phyloP scores from a whole-genome alignment of 2,888 invertebrate genomes.

The Lottia scabra region DNA sequence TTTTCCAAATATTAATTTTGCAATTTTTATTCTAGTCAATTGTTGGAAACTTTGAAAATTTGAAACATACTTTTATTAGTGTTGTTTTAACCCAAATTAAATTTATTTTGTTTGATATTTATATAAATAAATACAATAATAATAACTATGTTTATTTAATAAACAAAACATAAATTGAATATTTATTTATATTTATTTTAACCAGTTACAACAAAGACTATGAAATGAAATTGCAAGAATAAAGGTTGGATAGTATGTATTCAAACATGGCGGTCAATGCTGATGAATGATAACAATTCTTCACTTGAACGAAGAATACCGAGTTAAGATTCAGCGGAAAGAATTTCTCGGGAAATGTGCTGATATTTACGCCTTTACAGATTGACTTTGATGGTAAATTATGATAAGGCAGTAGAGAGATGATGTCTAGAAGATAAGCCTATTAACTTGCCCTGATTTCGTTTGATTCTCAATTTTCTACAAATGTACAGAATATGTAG shows the following conservation, averaged over 20 bases:
- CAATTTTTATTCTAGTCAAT: no score
- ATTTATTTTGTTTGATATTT: background rate
- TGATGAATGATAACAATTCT: no score
- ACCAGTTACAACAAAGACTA: no score
- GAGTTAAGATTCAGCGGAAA: no score
- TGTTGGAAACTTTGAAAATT: no score
- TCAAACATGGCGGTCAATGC: background rate
- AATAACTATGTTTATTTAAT: background rate
- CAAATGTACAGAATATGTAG: background rate
- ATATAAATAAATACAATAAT: background rate
- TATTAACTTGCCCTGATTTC: background rate
- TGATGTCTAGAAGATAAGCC: background rate
- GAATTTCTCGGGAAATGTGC: background rate
- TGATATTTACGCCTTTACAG: slow-evolving; percentile 3
- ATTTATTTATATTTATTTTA: background rate
- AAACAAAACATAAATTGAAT: background rate
- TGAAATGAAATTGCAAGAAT: slow-evolving; percentile 2
- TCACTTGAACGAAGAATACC: no score
- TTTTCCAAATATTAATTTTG: no score
- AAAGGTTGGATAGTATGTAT: background rate
- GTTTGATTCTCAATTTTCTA: background rate
- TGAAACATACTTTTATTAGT: background rate
- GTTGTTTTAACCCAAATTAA: background rate
- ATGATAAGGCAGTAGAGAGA: background rate
- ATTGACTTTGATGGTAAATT: slow-evolving; percentile 1